Percentiles rank a stretch among this genome's conserved stretches.
These are phyloP conservation scores for Antrozous pallidus DNA, from an alignment of 2,797 vertebrate species.

Conservation along the genomic window DNA sequence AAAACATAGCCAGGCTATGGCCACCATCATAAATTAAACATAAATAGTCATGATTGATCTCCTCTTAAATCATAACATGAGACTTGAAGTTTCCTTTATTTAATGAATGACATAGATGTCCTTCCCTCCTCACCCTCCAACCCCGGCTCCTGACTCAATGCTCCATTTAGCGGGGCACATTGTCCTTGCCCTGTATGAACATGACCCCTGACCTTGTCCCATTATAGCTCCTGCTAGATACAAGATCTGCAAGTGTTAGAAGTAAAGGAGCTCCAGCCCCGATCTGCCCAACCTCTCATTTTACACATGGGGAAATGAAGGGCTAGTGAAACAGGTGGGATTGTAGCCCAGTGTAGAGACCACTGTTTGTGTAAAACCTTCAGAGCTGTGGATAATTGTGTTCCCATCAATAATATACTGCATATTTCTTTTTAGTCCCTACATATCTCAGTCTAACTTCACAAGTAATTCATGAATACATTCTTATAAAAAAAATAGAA, in stretches of 20 bases:
- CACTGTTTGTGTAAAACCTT: not conserved
- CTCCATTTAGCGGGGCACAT: not conserved
- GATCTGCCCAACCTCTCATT: not conserved
- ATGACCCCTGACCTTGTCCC: not conserved
- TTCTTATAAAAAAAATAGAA: not conserved
- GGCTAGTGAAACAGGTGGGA: not conserved
- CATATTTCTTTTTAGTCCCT: not conserved
- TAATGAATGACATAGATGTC: constrained; percentile 1
- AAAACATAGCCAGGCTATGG: not conserved
- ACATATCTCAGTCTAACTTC: not conserved
- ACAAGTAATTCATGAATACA: not conserved
- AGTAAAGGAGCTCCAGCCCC: not conserved
- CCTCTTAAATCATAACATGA: constrained; percentile 61
- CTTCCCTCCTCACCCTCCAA: not conserved
- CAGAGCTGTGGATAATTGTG: not conserved
- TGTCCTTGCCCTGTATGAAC: not conserved
- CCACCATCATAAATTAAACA: not conserved
- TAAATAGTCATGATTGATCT: constrained; percentile 41
- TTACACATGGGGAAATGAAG: not conserved
- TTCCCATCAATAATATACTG: not conserved
- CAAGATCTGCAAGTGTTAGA: not conserved
- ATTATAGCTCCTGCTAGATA: not conserved
- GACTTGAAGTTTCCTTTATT: constrained; percentile 62
- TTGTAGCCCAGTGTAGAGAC: not conserved
- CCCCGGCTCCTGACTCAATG: not conserved